These are phyloP conservation scores for Pollimyrus isidori DNA, from an alignment of 2,113 vertebrate genomes.

Conservation along the genomic window DNA sequence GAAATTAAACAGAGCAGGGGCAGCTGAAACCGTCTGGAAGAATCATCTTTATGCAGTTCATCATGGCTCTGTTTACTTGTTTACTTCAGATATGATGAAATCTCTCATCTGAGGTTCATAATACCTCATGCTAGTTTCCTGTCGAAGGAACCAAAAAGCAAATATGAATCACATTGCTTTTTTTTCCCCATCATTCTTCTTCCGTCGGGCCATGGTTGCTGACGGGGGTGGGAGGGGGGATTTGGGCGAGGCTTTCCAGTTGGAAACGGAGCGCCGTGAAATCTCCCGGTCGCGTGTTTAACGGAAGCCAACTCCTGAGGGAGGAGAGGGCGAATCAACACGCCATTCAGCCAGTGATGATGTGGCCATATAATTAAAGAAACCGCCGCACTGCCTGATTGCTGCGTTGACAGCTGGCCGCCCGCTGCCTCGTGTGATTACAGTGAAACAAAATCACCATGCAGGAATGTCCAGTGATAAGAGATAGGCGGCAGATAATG, in stretches of 20 bases:
- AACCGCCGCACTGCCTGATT: slow-evolving; percentile 33
- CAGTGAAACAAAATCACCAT: not conserved
- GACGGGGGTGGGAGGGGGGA: not conserved
- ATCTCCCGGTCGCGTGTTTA: not conserved
- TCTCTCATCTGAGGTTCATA: slow-evolving; percentile 19
- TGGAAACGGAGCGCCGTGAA: not conserved
- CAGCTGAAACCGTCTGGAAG: slow-evolving; percentile 30
- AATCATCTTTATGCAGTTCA: slow-evolving; percentile 28
- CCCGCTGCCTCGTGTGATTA: not conserved
- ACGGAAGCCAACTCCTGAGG: slow-evolving; percentile 20
- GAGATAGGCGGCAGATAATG: slow-evolving; percentile 5
- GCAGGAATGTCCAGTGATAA: not conserved
- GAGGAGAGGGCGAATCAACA: slow-evolving; percentile 38
- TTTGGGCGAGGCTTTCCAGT: not conserved
- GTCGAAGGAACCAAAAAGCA: slow-evolving; percentile 14
- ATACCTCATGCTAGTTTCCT: slow-evolving; percentile 7
- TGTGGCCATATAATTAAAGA: slow-evolving; percentile 32
- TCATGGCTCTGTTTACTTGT: slow-evolving; percentile 35
- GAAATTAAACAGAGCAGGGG: slow-evolving; percentile 49
- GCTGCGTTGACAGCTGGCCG: slow-evolving; percentile 16
- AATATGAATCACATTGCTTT: not conserved
- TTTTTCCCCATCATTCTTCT: not conserved
- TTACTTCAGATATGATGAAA: slow-evolving; percentile 31
- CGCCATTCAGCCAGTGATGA: slow-evolving; percentile 33
- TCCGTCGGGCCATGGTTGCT: not conserved